Base-by-base conservation (phyloP, 1,140 invertebrate species). In the Sycophaga agraensis region DNA sequence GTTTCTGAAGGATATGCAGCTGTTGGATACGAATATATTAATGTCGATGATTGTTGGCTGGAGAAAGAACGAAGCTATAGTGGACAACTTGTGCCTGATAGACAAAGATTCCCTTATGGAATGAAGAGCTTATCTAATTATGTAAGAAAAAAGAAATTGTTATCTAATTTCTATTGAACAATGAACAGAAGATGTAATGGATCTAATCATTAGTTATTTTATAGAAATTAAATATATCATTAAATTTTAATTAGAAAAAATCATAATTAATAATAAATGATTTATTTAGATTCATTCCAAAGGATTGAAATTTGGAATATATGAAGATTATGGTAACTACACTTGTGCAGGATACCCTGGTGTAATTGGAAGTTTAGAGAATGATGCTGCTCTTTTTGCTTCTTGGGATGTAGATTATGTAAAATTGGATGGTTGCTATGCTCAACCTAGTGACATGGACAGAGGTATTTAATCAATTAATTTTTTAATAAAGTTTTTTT, bases 271-370 rank as follows among this genome's bases (percentile, higher is more conserved):
- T n/a, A n/a, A n/a, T n/a, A n/a, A n/a, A n/a, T n/a, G n/a, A n/a
- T 50, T 49, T 63, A 9, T 17, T 49, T 31, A 97, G 95, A 85
- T 98, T 66, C 96, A 99, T 82, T 86, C 87, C 7, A 92, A 91
- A 82, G 94, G 93, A 43, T 80, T 99, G 2, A 98, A 97, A 78
- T 94, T 99, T 73, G 97, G 96, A 17, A 97, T 98, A 62, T 99
- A 99, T 75, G 94, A 97, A 78, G 96, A 98, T 76, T 97, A 91
- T 81, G 97, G 97, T 2, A 95, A 91, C 67, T 90, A 90, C 71
- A 99, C 97, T 0, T 99, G 97, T 73, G 92, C 89, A 4, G 95
- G 95, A 7, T 99, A 96, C 79, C 96, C 96, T 14, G 97, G 96
- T 37, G 91, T 94, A 63, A 83, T 96, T 42, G 92, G 91, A 3